phyloP scores from a whole-genome alignment of 2,797 vertebrate species.

The Alosa sapidissima region DNA sequence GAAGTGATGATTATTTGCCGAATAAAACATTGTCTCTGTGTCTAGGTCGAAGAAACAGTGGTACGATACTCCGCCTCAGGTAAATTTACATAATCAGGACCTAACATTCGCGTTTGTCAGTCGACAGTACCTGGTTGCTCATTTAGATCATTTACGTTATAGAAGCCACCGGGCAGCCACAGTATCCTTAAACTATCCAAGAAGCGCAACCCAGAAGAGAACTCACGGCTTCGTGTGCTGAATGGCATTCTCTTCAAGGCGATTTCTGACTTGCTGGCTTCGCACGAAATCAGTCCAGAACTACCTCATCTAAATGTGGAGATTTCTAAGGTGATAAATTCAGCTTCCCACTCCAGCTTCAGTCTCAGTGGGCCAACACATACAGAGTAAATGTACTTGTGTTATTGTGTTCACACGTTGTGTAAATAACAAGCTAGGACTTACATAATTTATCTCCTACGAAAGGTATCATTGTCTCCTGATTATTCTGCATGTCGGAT shows the following conservation, averaged over 20 bases:
- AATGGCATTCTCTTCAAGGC: conserved; percentile 75
- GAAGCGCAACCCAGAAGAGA: conserved; percentile 70
- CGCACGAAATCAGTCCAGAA: conserved; percentile 73
- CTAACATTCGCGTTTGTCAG: neutral
- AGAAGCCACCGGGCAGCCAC: conserved; percentile 48
- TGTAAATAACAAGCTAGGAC: neutral
- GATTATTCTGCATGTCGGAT: conserved; percentile 78
- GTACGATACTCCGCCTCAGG: conserved; percentile 70
- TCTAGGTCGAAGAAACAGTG: conserved; percentile 79
- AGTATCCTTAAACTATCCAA: conserved; percentile 49
- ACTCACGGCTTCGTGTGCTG: conserved; percentile 65
- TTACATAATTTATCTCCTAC: neutral
- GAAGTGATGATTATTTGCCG: neutral
- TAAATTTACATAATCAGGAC: neutral
- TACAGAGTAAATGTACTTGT: neutral
- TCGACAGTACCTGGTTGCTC: neutral
- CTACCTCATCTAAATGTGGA: conserved; percentile 55
- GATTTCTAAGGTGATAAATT: conserved; percentile 54
- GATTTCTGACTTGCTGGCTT: conserved; percentile 68
- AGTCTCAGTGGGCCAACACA: neutral
- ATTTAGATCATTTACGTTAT: neutral
- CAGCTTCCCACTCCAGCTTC: neutral
- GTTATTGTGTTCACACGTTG: neutral
- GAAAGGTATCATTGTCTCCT: conserved; percentile 76
- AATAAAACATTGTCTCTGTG: neutral